Percentiles rank a stretch among this genome's conserved stretches.
Evolutionary conservation across 2,113 vertebrate species (phyloP).

Genomic region (Herpetotheres cachinnans): DNA sequence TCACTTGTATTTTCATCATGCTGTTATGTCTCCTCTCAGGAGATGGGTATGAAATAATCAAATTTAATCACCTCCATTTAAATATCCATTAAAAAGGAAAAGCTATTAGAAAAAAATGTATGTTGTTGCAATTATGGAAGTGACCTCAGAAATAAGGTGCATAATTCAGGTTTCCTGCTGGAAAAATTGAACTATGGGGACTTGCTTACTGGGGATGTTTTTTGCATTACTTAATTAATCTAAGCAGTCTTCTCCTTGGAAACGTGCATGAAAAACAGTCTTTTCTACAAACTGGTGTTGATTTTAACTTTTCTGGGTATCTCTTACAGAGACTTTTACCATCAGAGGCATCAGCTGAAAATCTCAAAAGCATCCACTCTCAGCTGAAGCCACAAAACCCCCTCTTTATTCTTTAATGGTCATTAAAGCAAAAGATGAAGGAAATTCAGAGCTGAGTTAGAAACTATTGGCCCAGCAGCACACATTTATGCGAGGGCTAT

Average conservation of each 20-base stretch:
- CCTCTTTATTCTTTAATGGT: not conserved
- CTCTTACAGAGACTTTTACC: not conserved
- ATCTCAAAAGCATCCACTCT: not conserved
- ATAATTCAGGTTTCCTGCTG: slow-evolving; percentile 8
- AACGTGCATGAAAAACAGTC: not conserved
- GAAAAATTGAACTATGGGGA: slow-evolving; percentile 20
- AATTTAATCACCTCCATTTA: slow-evolving; percentile 34
- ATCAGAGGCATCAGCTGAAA: not conserved
- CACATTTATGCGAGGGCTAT: not conserved
- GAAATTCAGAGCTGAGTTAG: not conserved
- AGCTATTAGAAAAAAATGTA: slow-evolving; percentile 7
- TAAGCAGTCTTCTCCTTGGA: not conserved
- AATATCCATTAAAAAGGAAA: slow-evolving; percentile 33
- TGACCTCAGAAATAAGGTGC: slow-evolving; percentile 7
- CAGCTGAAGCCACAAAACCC: not conserved
- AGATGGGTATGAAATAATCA: slow-evolving; percentile 17
- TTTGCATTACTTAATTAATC: slow-evolving; percentile 22
- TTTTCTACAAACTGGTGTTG: not conserved
- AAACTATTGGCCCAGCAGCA: not conserved
- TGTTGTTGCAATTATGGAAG: slow-evolving; percentile 32
- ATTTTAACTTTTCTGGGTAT: not conserved
- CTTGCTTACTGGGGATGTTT: slow-evolving; percentile 4
- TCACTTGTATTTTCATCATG: not conserved
- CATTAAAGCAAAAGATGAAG: not conserved
- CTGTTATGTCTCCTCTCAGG: not conserved